A percentile compares a stretch with the other conserved stretches of the same genome.
phyloP scores from a whole-genome alignment of 2,113 vertebrate species.

The Puffinus mauretanicus region DNA sequence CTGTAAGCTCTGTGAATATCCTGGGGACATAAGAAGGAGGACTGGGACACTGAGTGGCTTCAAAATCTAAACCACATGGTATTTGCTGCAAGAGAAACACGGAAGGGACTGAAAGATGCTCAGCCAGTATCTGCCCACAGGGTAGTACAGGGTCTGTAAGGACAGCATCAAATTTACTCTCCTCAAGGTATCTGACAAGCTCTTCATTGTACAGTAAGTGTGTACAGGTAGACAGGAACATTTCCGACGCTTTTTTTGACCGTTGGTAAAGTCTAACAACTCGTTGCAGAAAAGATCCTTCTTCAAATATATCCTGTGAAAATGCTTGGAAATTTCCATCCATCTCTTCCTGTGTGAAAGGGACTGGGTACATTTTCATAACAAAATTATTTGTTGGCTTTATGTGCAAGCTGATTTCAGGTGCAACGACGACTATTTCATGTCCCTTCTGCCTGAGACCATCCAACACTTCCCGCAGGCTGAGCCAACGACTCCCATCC shows the following conservation, averaged over 20 bases:
- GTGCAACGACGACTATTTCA: constrained; percentile 73
- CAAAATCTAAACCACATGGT: constrained; percentile 77
- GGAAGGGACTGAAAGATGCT: constrained; percentile 74
- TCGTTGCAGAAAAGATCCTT: constrained; percentile 54
- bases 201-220: constrained; percentile 74
- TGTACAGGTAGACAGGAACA: constrained; percentile 63
- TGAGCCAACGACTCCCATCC: constrained; percentile 87
- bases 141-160: constrained; percentile 85
- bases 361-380: constrained; percentile 62
- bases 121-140: constrained; percentile 80
- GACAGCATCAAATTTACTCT: constrained; percentile 71
- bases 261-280: no score
- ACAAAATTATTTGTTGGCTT: constrained; percentile 60
- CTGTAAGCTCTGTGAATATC: background rate
- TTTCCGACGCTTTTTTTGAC: background rate
- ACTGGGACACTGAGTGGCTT: constrained; percentile 77
- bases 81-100: constrained; percentile 76
- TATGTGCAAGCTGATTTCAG: constrained; percentile 70
- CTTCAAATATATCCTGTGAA: background rate
- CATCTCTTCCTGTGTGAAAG: constrained; percentile 35
- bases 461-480: constrained; percentile 63
- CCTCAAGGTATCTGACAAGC: constrained; percentile 72
- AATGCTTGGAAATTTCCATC: background rate
- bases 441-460: constrained; percentile 78
- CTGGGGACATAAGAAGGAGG: constrained; percentile 81